These are phyloP conservation scores for Hapalemur alaotrensis DNA, from an alignment of 2,797 vertebrate species.

Conservation along the genomic window DNA sequence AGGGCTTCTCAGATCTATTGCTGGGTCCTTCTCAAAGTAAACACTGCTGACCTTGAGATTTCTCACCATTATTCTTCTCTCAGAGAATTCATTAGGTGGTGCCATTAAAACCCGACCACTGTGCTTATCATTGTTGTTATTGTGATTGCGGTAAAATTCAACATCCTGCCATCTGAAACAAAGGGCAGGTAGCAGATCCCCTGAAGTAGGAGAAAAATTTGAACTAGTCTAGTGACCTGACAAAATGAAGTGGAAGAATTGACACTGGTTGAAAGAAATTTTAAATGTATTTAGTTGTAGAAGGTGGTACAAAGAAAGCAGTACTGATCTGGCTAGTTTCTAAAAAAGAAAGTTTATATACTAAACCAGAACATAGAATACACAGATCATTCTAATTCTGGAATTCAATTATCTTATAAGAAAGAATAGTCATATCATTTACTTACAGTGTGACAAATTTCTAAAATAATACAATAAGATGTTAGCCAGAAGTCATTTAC, in stretches of 20 bases:
- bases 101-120: not conserved
- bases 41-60: constrained; percentile 16
- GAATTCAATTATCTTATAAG: not conserved
- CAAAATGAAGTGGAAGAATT: not conserved
- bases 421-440: constrained; percentile 4
- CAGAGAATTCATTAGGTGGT: constrained; percentile 9
- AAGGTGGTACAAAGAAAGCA: not conserved
- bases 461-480: not conserved
- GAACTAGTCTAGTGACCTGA: not conserved
- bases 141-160: not conserved
- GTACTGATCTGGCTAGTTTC: not conserved
- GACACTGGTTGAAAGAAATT: not conserved
- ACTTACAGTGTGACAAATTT: not conserved
- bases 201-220: constrained; percentile 1
- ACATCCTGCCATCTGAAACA: not conserved
- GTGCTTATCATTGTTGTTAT: not conserved
- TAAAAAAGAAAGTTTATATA: not conserved
- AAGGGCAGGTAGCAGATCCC: not conserved
- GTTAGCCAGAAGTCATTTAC: not conserved
- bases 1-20: constrained; percentile 18
- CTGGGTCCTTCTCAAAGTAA: constrained; percentile 30
- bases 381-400: not conserved
- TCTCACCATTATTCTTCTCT: constrained; percentile 25
- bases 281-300: not conserved
- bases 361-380: not conserved